These are phyloP conservation scores for Exocentrus adspersus DNA, from an alignment of 2,888 invertebrate species.

Conservation along the genomic window DNA sequence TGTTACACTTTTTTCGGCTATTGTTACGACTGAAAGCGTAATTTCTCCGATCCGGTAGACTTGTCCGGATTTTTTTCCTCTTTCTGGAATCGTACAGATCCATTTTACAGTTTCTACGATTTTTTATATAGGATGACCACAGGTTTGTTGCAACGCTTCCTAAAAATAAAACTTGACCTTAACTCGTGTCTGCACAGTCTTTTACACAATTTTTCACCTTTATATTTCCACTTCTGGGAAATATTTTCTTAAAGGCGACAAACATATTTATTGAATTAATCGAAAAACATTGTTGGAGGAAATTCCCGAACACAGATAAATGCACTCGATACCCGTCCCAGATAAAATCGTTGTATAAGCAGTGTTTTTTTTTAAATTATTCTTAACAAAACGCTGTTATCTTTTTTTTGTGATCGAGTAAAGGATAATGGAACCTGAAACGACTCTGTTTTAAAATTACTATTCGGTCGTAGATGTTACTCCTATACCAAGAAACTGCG, in stretches of 20 bases:
- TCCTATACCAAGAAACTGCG: no score
- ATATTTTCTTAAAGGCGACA: not conserved
- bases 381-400: not conserved
- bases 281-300: constrained; percentile 3
- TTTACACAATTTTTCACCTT: no score
- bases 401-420: constrained; percentile 6
- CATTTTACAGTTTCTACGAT: no score
- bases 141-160: no score
- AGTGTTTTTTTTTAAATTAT: constrained; percentile 1
- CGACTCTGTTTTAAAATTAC: no score
- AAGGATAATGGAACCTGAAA: not conserved
- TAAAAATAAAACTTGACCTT: no score
- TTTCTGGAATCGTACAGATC: no score
- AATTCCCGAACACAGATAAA: constrained; percentile 12
- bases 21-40: not conserved
- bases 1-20: not conserved
- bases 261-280: constrained; percentile 10
- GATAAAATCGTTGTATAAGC: not conserved
- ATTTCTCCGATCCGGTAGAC: not conserved
- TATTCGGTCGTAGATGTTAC: no score
- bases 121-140: no score
- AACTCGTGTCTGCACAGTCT: no score
- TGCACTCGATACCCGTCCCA: not conserved
- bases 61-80: not conserved
- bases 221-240: no score